Evolutionary conservation across 2,888 invertebrate genomes (phyloP).

Genomic region (Trichogramma dendrolimi): DNA sequence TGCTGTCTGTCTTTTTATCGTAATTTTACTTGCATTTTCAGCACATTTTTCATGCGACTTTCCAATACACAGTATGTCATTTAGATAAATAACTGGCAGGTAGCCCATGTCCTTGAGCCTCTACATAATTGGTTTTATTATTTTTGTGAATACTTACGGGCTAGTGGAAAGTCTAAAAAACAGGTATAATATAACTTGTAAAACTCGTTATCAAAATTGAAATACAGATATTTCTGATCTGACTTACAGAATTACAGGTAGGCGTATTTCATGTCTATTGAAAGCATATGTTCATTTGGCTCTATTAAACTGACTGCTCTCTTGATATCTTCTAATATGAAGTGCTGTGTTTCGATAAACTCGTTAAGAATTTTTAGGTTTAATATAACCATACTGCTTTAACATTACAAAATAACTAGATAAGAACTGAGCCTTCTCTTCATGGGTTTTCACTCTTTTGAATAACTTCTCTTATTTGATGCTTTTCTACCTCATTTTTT

Average conservation of each 20-base stretch:
- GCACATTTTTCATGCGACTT: not conserved
- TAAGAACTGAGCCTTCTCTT: conserved; percentile 10
- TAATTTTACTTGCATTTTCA: conserved; percentile 7
- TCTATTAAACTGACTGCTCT: conserved; percentile 6
- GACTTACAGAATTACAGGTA: not conserved
- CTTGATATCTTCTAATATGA: conserved; percentile 18
- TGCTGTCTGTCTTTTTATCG: conserved; percentile 7
- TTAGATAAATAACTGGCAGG: conserved; percentile 10
- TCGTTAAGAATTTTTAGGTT: conserved; percentile 20
- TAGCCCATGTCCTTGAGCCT: conserved; percentile 1
- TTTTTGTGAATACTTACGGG: conserved; percentile 12
- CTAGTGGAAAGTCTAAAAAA: conserved; percentile 8
- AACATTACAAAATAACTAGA: conserved; percentile 15
- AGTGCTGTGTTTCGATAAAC: conserved; percentile 13
- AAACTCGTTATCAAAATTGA: not conserved
- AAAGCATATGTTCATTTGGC: not conserved
- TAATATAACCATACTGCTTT: conserved; percentile 15
- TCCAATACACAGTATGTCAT: not conserved
- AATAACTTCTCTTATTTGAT: no score
- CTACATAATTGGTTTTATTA: conserved; percentile 14
- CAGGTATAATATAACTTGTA: conserved; percentile 5
- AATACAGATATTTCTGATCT: conserved; percentile 10
- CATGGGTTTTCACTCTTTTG: not conserved
- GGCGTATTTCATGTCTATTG: conserved; percentile 8
- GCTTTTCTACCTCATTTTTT: not conserved